Conservation (phyloP, 2,113 vertebrate species). For the Mandrillus leucophaeus region DNA sequence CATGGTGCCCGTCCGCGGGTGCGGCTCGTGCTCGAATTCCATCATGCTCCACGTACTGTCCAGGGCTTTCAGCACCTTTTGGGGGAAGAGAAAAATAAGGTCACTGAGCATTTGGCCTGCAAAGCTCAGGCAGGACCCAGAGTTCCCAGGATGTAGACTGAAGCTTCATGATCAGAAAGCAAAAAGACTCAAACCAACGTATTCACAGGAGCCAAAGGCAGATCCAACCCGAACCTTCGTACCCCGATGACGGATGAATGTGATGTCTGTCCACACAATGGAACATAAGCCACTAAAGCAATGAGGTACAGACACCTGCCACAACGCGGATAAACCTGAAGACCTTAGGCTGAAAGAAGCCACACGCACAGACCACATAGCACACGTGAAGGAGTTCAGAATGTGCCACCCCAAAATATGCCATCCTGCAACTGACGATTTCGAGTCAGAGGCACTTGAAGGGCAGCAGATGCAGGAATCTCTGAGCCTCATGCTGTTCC, state of each 20-base stretch:
- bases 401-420: no score
- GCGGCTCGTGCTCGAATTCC: slow-evolving; percentile 80
- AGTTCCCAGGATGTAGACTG: fast-evolving
- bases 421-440: neutral
- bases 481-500: neutral
- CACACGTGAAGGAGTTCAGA: neutral
- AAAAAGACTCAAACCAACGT: fast-evolving
- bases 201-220: fast-evolving
- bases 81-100: fast-evolving
- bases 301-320: fast-evolving
- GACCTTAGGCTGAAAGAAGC: neutral
- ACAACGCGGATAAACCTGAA: fast-evolving
- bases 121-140: fast-evolving
- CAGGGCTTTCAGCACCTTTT: slow-evolving; percentile 82
- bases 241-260: fast-evolving
- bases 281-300: fast-evolving
- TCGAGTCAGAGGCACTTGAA: neutral
- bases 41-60: slow-evolving; percentile 81
- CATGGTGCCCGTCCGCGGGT: slow-evolving; percentile 78
- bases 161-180: neutral
- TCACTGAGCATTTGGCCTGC: fast-evolving
- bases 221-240: fast-evolving
- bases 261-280: fast-evolving
- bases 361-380: neutral
- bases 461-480: neutral